Percentiles rank a stretch among this genome's conserved stretches.
These are phyloP conservation scores for Euzetes globulus DNA, from an alignment of 2,888 invertebrate genomes.

Conservation along the genomic window DNA sequence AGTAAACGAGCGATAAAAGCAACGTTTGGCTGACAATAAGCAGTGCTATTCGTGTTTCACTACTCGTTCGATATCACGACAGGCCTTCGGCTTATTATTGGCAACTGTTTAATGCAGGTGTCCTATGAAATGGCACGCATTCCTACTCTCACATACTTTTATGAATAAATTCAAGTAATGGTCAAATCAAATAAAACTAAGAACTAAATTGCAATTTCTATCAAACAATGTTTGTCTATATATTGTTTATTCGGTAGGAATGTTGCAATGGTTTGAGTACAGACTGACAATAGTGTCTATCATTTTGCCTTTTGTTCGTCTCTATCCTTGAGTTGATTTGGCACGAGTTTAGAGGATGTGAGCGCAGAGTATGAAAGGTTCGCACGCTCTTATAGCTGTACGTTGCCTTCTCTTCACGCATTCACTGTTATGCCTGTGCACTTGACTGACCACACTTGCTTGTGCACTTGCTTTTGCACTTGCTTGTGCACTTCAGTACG, in stretches of 20 bases:
- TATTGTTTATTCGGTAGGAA: background rate
- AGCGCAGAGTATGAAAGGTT: background rate
- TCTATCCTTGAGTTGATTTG: conserved; percentile 20
- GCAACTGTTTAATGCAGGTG: conserved; percentile 8
- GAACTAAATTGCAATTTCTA: background rate
- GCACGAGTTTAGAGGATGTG: conserved; percentile 18
- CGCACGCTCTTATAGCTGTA: conserved; percentile 5
- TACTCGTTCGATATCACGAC: background rate
- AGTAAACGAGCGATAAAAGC: conserved; percentile 21
- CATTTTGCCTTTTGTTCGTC: background rate
- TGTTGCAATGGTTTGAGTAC: background rate
- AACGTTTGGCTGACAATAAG: background rate
- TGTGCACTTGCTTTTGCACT: too few relatives aligned
- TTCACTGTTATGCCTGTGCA: background rate
- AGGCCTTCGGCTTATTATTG: conserved; percentile 16
- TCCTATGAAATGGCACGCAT: conserved; percentile 27
- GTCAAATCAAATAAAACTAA: background rate
- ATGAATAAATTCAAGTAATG: background rate
- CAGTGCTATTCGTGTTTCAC: conserved; percentile 4
- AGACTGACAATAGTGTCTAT: background rate
- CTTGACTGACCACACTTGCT: background rate
- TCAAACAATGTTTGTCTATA: background rate
- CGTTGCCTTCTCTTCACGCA: background rate
- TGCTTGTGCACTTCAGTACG: too few relatives aligned
- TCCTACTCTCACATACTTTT: background rate